Evolutionary conservation across 2,113 vertebrate species (phyloP).

Genomic region (Aramus guarauna): DNA sequence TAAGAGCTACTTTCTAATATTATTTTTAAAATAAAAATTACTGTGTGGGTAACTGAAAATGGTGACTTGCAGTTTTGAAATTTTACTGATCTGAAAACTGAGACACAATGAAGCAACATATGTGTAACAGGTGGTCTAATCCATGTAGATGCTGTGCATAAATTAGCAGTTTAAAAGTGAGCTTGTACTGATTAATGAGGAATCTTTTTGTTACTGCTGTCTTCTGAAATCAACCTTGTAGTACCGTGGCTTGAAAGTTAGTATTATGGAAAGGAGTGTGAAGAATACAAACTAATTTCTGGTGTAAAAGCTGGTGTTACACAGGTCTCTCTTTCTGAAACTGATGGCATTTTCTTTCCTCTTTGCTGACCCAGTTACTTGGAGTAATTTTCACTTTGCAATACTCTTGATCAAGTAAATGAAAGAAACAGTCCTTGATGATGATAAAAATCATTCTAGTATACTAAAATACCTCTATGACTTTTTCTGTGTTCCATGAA

Average conservation of each 20-base stretch:
- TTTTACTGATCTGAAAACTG: background rate
- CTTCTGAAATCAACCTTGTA: slow-evolving; percentile 11
- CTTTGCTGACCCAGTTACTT: background rate
- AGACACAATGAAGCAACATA: background rate
- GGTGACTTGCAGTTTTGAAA: background rate
- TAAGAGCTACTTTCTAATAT: background rate
- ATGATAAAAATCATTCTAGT: background rate
- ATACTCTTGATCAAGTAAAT: background rate
- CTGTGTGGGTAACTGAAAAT: background rate
- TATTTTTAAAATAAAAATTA: background rate
- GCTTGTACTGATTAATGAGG: background rate
- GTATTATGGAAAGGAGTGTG: background rate
- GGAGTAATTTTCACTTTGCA: background rate
- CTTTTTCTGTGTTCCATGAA: background rate
- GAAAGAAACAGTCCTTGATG: background rate
- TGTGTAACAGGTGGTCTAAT: slow-evolving; percentile 50
- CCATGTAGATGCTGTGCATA: background rate
- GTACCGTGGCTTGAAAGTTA: background rate
- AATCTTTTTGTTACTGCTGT: slow-evolving; percentile 2
- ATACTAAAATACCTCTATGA: background rate
- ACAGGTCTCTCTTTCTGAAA: background rate
- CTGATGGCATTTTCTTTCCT: background rate
- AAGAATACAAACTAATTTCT: background rate
- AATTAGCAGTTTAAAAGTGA: slow-evolving; percentile 48
- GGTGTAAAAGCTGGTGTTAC: background rate